Evolutionary conservation across 2,113 vertebrate genomes (phyloP).

Genomic region (Tapirus terrestris): DNA sequence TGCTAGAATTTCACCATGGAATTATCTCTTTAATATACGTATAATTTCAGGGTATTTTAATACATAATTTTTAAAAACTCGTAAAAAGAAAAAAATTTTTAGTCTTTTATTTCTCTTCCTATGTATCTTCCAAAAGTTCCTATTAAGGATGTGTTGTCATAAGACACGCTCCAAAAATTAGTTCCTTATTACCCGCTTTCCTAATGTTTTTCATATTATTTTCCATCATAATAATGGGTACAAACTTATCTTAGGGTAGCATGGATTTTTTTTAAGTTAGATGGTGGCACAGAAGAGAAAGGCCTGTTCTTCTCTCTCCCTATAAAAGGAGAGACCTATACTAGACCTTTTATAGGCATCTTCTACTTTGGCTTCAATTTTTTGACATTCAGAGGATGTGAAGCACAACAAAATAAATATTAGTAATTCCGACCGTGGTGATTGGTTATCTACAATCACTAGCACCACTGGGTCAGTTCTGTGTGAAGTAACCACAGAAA

Average conservation of each 20-base stretch:
- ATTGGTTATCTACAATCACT: background rate
- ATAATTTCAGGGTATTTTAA: conserved; percentile 62
- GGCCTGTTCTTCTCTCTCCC: background rate
- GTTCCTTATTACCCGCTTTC: background rate
- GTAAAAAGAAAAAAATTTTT: conserved; percentile 10
- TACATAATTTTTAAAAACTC: background rate
- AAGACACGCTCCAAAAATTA: background rate
- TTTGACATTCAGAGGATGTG: background rate
- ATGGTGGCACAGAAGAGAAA: background rate
- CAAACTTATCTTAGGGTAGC: background rate
- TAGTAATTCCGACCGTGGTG: background rate
- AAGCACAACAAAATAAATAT: background rate
- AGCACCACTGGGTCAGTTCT: background rate
- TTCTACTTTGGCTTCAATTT: conserved; percentile 15
- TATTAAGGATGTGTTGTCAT: background rate
- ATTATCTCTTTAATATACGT: conserved; percentile 54
- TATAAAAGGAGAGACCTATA: background rate
- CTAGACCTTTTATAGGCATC: background rate
- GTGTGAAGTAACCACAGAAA: background rate
- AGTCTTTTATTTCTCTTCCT: background rate
- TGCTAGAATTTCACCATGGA: conserved; percentile 51
- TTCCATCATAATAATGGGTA: background rate
- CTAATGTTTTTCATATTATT: background rate
- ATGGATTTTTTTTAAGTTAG: background rate
- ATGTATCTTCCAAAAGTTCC: background rate